phyloP scores from a whole-genome alignment of 2,113 vertebrate genomes.

The Leptocoma aspasia region DNA sequence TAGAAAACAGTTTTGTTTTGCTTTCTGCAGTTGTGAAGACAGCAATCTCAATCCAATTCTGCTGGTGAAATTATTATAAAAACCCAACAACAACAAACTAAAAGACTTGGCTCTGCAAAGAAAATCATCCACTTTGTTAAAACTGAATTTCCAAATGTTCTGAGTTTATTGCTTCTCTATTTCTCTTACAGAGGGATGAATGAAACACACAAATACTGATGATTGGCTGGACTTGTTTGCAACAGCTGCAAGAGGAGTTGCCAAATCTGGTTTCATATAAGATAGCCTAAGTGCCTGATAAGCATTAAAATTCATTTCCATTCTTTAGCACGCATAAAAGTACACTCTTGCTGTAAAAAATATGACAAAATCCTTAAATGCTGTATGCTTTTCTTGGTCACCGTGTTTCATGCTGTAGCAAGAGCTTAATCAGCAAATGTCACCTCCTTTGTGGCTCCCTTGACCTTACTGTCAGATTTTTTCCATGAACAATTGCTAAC shows the following conservation, averaged over 20 bases:
- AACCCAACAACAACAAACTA: constrained; percentile 24
- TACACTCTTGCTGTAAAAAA: not conserved
- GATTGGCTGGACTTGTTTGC: constrained; percentile 64
- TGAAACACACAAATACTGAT: constrained; percentile 57
- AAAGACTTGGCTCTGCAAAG: constrained; percentile 42
- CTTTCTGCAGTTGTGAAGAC: constrained; percentile 21
- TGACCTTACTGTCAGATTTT: constrained; percentile 24
- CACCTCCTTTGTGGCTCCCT: not conserved
- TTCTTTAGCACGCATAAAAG: constrained; percentile 40
- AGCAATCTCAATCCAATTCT: constrained; percentile 11
- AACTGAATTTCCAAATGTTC: constrained; percentile 48
- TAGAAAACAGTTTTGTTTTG: constrained; percentile 17
- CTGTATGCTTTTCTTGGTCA: constrained; percentile 4
- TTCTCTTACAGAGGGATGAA: constrained; percentile 52
- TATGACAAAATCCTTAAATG: constrained; percentile 22
- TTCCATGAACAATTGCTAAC: not conserved
- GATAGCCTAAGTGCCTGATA: constrained; percentile 41
- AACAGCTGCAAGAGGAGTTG: constrained; percentile 62
- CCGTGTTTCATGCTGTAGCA: not conserved
- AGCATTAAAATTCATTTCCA: constrained; percentile 56
- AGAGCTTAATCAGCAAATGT: not conserved
- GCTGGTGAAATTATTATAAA: constrained; percentile 32
- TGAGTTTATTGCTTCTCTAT: constrained; percentile 36
- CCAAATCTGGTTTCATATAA: constrained; percentile 59
- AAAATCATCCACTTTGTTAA: constrained; percentile 67